phyloP scores from a whole-genome alignment of 2,797 vertebrate species.

The Zalophus californianus region DNA sequence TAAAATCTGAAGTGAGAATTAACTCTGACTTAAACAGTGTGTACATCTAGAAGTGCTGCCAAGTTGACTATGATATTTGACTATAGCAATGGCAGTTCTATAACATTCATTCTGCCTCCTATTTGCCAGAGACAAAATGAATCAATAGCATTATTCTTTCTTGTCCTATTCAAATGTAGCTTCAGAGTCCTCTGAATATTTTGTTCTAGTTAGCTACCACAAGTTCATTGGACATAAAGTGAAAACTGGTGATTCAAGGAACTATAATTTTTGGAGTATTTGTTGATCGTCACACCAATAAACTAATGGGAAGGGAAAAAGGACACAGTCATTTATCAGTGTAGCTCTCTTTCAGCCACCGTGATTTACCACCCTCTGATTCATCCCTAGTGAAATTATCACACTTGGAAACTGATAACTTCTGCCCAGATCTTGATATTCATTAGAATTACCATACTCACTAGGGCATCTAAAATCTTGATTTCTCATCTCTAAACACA shows the following conservation, averaged over 20 bases:
- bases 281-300: neutral
- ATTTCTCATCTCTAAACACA: conserved; percentile 21
- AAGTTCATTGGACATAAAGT: neutral
- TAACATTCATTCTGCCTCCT: neutral
- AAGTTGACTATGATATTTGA: neutral
- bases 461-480: neutral
- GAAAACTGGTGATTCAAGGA: neutral
- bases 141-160: neutral
- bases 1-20: neutral
- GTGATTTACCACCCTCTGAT: neutral
- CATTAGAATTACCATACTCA: neutral
- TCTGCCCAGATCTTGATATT: neutral
- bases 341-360: neutral
- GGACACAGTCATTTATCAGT: neutral
- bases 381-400: conserved; percentile 21
- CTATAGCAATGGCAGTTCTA: neutral
- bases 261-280: neutral
- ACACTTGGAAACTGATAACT: neutral
- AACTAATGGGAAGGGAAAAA: neutral
- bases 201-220: neutral
- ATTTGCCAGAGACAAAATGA: neutral
- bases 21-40: neutral
- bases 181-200: neutral
- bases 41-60: neutral
- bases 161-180: neutral